Base-by-base conservation (phyloP, 2,888 invertebrate species). In the Eristalis tenax region DNA sequence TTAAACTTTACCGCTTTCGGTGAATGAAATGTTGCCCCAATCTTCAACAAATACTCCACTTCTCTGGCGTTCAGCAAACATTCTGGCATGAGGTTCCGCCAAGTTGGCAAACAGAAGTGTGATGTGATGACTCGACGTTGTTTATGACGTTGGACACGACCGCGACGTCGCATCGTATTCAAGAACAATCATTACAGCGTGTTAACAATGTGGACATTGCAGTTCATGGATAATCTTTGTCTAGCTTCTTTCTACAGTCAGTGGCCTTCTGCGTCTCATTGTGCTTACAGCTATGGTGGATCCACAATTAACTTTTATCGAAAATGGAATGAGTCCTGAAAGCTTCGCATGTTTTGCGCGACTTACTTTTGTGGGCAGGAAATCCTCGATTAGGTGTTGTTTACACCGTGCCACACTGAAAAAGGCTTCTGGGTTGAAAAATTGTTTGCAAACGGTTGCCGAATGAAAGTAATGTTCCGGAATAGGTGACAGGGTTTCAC, bases 331-430 rank as follows among this genome's bases (percentile, higher is more conserved):
- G 1, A 10, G 32, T n/a, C n/a, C n/a, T n/a, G n/a, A n/a, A n/a
- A n/a, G n/a, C n/a, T n/a, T n/a, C n/a, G n/a, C n/a, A n/a, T n/a
- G n/a, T n/a, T n/a, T n/a, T n/a, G n/a, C n/a, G n/a, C n/a, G n/a
- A 40, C 43, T 66, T 40, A 6, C 38, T 38, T 59, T 63, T 65
- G 32, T 15, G 59, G 26, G 22, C 1, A 70, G 61, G 61, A 57
- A 57, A 78, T 57, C 69, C 75, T 79, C 65, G 70, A 76, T 84
- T 84, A 79, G 66, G 66, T 80, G 70, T 75, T 80, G 79, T 84
- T 84, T 84, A 84, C 79, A 84, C 38, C 50, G 66, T 57, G 65
- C 61, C 73, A 74, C 61, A 40, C 69, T 80, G 56, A n/a, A 71
- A 50, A 50, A 80, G 65, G 80, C 66, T 70, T 73, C 40, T 28